These are phyloP conservation scores for Axea sp. DNA, from an alignment of 2,888 invertebrate genomes.

Conservation along the genomic window DNA sequence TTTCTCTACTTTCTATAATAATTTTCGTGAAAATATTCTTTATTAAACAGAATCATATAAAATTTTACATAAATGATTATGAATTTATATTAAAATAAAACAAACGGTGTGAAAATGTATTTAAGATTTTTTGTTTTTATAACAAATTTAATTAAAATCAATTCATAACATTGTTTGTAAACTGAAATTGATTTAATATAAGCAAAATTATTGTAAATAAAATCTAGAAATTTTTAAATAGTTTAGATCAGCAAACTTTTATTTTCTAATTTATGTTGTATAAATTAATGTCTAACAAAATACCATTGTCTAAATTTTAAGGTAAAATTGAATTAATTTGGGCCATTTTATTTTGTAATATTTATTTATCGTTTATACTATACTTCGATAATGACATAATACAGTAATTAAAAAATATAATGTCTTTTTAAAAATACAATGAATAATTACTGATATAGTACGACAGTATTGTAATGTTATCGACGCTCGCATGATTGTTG, in stretches of 20 bases:
- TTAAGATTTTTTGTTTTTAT: neutral
- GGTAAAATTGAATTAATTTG: no score
- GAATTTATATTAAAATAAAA: conserved; percentile 29
- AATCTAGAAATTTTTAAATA: no score
- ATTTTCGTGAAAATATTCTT: no score
- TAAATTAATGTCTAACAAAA: no score
- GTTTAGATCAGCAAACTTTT: no score
- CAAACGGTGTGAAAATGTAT: neutral
- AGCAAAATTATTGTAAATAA: no score
- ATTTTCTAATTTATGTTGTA: no score
- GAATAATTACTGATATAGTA: conserved; percentile 71
- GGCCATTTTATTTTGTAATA: conserved; percentile 58
- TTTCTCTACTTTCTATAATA: no score
- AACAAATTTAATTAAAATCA: no score
- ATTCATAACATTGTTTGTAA: no score
- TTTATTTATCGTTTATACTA: conserved; percentile 75
- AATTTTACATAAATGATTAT: conserved; percentile 13
- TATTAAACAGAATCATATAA: conserved; percentile 10
- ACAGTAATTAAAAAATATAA: conserved; percentile 78
- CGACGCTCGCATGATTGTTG: conserved; percentile 65
- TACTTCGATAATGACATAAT: conserved; percentile 75
- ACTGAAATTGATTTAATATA: no score
- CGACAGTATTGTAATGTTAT: conserved; percentile 69
- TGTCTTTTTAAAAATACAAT: conserved; percentile 76
- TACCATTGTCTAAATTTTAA: no score